phyloP scores from a whole-genome alignment of 2,888 invertebrate species.

The Ichneumon xanthorius region DNA sequence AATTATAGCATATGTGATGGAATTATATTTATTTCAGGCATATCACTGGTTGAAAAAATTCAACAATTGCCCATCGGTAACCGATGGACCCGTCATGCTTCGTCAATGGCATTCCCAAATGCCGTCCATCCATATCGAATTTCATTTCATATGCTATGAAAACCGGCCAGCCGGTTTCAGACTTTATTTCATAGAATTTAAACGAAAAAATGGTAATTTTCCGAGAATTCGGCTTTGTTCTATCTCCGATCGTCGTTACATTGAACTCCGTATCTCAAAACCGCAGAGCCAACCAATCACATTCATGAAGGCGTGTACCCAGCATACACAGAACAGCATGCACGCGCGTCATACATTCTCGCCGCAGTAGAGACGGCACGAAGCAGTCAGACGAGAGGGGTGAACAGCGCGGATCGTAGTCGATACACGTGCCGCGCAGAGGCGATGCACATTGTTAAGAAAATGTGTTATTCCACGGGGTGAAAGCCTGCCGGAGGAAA shows the following conservation, averaged over 20 bases:
- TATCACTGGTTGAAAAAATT: no score
- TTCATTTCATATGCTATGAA: no score
- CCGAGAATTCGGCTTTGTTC: neutral
- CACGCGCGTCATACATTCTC: neutral
- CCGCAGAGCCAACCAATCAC: constrained; percentile 2
- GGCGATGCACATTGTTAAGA: constrained; percentile 65
- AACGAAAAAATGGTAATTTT: neutral
- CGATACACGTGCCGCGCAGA: constrained; percentile 66
- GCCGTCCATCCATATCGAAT: no score
- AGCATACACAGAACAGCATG: constrained; percentile 9
- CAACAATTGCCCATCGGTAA: no score
- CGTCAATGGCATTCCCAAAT: no score
- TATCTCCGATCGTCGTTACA: neutral
- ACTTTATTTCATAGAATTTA: neutral
- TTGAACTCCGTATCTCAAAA: neutral
- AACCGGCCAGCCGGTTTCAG: no score
- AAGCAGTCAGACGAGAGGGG: constrained; percentile 33
- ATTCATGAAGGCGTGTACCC: constrained; percentile 1
- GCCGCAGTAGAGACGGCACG: constrained; percentile 29
- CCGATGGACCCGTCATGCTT: no score
- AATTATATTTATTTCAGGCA: no score
- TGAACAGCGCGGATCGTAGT: constrained; percentile 40
- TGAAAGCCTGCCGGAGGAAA: constrained; percentile 46
- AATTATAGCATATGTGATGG: no score
- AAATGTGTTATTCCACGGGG: constrained; percentile 60